These are phyloP conservation scores for Drosophila guanche DNA, from an alignment of 1,140 invertebrate species.

Conservation along the genomic window DNA sequence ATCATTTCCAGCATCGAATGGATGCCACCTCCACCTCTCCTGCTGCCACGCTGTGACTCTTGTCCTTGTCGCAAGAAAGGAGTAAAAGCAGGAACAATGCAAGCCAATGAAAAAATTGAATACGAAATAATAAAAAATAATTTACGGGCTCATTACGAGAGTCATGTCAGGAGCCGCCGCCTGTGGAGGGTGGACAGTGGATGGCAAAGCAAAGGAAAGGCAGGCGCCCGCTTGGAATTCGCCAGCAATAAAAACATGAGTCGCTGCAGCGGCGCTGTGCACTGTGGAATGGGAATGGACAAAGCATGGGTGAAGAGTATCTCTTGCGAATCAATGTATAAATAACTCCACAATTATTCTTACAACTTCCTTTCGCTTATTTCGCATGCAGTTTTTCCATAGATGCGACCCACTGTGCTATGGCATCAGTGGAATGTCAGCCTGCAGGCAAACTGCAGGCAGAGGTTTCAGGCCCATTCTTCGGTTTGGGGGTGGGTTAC, in stretches of 20 bases:
- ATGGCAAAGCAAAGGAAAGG: neutral
- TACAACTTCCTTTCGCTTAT: too few relatives aligned
- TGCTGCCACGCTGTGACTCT: conserved; percentile 1
- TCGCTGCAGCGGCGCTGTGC: conserved; percentile 5
- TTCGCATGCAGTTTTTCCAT: neutral
- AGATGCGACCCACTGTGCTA: conserved; percentile 33
- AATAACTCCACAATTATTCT: neutral
- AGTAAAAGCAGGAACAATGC: conserved; percentile 35
- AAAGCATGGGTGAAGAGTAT: too few relatives aligned
- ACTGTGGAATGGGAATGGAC: conserved; percentile 14
- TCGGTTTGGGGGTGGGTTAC: too few relatives aligned
- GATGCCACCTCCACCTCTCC: conserved; percentile 37
- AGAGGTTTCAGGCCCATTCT: conserved; percentile 24
- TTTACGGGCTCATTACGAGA: conserved; percentile 78
- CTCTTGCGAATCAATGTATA: neutral
- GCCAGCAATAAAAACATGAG: conserved; percentile 63
- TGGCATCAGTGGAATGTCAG: conserved; percentile 45
- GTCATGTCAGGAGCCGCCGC: conserved; percentile 28
- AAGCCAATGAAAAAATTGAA: conserved; percentile 78
- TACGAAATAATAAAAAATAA: conserved; percentile 82
- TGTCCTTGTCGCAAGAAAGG: conserved; percentile 21
- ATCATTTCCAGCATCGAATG: conserved; percentile 65
- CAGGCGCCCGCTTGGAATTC: conserved; percentile 63
- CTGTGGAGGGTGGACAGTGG: conserved; percentile 1
- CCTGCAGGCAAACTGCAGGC: conserved; percentile 52